Evolutionary conservation across 2,113 vertebrate genomes (phyloP).

Genomic region (Caloenas nicobarica): DNA sequence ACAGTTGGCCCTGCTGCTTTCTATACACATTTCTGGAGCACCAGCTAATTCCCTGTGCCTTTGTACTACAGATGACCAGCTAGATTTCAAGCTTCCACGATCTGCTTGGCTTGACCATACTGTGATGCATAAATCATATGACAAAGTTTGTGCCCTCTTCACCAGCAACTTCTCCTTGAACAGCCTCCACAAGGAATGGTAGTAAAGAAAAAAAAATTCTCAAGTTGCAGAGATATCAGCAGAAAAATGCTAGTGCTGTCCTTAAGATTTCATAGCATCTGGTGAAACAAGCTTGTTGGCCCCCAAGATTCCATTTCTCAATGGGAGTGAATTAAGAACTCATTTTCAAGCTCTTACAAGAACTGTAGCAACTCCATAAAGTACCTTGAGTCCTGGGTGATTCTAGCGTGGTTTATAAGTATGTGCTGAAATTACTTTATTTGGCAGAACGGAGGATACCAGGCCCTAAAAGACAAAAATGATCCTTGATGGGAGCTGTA

Average conservation of each 20-base stretch:
- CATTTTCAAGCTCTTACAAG: background rate
- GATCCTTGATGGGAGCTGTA: background rate
- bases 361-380: background rate
- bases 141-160: background rate
- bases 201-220: background rate
- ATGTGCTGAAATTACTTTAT: background rate
- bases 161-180: background rate
- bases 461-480: background rate
- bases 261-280: background rate
- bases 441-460: background rate
- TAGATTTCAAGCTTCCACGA: background rate
- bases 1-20: background rate
- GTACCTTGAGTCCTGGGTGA: background rate
- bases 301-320: background rate
- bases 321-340: background rate
- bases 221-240: background rate
- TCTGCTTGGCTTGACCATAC: background rate
- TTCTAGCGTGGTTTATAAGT: background rate
- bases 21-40: background rate
- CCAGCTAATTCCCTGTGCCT: background rate
- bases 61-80: background rate
- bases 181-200: background rate
- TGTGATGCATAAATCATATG: background rate
- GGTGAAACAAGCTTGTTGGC: background rate
- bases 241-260: background rate